Conservation (phyloP, 2,888 invertebrate species). For the Caenorhabditis sulstoni region DNA sequence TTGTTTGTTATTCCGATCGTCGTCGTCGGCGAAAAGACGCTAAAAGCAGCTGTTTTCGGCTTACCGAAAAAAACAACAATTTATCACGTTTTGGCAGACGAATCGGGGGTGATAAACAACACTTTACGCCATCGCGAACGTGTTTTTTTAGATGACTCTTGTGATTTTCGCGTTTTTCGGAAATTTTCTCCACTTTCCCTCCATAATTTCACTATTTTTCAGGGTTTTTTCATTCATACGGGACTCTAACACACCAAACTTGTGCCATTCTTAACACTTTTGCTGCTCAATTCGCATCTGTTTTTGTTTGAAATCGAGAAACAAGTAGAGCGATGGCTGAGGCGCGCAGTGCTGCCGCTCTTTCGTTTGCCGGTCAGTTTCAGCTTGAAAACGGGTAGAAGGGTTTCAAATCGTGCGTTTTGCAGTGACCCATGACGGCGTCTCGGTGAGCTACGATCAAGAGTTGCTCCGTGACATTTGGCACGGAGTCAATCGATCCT, state of each 20-base stretch:
- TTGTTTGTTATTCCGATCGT: neutral
- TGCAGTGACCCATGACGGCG: conserved; percentile 93
- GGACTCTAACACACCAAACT: conserved; percentile 1
- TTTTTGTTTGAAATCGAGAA: neutral
- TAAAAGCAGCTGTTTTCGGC: too few species aligned
- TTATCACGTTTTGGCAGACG: neutral
- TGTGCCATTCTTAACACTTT: conserved; percentile 6
- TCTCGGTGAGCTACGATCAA: conserved; percentile 96
- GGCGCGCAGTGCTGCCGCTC: conserved; percentile 78
- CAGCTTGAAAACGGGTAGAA: neutral
- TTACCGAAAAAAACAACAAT: neutral
- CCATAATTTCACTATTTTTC: neutral
- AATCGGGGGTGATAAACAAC: too few species aligned
- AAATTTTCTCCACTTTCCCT: neutral
- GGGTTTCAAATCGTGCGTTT: neutral
- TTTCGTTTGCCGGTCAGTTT: conserved; percentile 67
- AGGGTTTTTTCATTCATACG: conserved; percentile 4
- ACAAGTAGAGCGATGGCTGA: conserved; percentile 73
- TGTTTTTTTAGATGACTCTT: neutral
- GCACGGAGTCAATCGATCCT: conserved; percentile 94
- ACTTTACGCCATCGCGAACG: neutral
- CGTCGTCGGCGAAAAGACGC: too few species aligned
- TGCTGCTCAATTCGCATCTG: neutral
- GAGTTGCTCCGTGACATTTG: conserved; percentile 96
- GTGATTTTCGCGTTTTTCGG: neutral